Conservation (phyloP, 2,797 vertebrate species). For the Sebastiscus albofasciatus region DNA sequence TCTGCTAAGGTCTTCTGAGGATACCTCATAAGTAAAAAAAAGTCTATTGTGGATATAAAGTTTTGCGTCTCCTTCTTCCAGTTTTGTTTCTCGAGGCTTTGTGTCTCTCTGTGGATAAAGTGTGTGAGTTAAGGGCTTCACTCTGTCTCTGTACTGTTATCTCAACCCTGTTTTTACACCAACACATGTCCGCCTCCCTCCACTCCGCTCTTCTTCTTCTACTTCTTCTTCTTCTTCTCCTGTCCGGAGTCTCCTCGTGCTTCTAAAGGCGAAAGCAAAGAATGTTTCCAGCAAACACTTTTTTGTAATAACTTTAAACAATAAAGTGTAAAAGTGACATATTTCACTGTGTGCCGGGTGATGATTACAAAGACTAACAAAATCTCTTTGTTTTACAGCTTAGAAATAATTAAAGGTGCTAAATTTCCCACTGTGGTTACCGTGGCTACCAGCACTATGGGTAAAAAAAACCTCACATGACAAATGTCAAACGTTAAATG, state of each 20-base stretch:
- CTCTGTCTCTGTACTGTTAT: slow-evolving; percentile 51
- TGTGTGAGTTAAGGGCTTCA: slow-evolving; percentile 77
- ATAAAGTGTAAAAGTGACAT: slow-evolving; percentile 81
- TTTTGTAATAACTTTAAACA: slow-evolving; percentile 87
- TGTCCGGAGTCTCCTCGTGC: slow-evolving; percentile 54
- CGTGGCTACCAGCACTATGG: fast-evolving
- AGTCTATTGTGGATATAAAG: slow-evolving; percentile 17
- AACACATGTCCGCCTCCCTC: slow-evolving; percentile 16
- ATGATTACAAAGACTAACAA: not conserved
- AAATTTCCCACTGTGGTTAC: too few species aligned
- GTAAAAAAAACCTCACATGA: too few species aligned
- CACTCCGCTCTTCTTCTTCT: slow-evolving; percentile 5
- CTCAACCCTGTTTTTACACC: slow-evolving; percentile 33
- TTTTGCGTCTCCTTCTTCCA: slow-evolving; percentile 14
- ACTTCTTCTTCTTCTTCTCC: not conserved
- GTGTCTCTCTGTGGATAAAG: slow-evolving; percentile 33
- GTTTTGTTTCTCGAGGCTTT: slow-evolving; percentile 8
- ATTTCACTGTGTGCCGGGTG: not conserved
- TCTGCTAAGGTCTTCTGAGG: slow-evolving; percentile 52
- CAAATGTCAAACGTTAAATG: too few species aligned
- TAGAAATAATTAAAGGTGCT: not conserved
- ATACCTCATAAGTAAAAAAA: slow-evolving; percentile 51
- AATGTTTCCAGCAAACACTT: slow-evolving; percentile 82
- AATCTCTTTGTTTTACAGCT: not conserved
- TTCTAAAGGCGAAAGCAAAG: slow-evolving; percentile 75